Base-by-base conservation (phyloP, 2,113 vertebrate species). In the Ameiurus melas region DNA sequence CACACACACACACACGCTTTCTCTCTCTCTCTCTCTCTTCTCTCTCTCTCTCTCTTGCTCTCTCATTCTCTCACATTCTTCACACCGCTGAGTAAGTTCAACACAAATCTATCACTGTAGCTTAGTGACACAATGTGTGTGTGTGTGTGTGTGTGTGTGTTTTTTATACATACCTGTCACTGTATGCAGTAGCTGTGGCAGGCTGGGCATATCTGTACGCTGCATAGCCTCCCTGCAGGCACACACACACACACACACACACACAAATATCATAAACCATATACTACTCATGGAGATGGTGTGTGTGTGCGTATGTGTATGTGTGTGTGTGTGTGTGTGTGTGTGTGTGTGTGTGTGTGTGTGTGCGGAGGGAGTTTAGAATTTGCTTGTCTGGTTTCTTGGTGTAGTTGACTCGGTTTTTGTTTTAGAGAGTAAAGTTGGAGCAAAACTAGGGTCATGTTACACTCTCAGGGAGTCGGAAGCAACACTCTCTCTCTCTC, bases 201-300 rank as follows among this genome's bases (percentile, higher is more conserved):
- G 98, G 98, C 95, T 98, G 98, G 89, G 98, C 97, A 9, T 99
- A 99, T 96, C 98, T 94, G 96, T 99, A 99, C 80, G 98, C 97
- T 71, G 98, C 96, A 20, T 98, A 99, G 85, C 95, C 95, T 25
- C 95, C 95, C 95, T 95, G 93, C 36, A 85, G 87, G 90, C 77
- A 89, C 57, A 83, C 70, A 83, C 43, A 93, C 92, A 92, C 84
- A 90, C 91, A 91, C 89, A 33, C 80, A 86, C 83, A 86, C 60
- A 89, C n/a, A 68, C 82, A 89, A 39, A 83, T 43, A 30, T 53
- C 17, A 70, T 68, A 84, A 77, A n/a, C 5, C 22, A 78, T 58
- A 60, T 12, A n/a, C 33, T 62, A 47, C 39, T 9, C 2, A 75
- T 51, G 39, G 60, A 30, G 14, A 62, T n/a, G 25, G 83, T 85